Evolutionary conservation across 2,888 invertebrate species (phyloP), one percentile per base, ranked within the genome.

Genomic region (Tortrix viridana): DNA sequence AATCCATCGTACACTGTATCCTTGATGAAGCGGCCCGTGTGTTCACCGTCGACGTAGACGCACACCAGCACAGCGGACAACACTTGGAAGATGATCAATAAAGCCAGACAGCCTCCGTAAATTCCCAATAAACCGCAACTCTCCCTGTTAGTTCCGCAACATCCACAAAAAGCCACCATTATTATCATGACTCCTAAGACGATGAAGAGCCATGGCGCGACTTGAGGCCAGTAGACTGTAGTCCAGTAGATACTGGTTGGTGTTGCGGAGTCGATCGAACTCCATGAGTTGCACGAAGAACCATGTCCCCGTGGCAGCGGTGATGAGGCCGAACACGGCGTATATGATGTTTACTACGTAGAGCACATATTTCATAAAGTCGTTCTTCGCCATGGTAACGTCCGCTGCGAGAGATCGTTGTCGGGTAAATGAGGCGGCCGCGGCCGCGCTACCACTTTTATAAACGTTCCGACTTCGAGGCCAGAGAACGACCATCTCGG

Each of bases 181-280:
- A 91, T 84, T 37, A 91, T 81, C 67, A 84, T 84, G 47, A 91
- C 63, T 26, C 90, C 91, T 5, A 89, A 77, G 0, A 92, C 55
- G 52, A 91, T 91, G 74, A 91, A 91, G 69, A 92, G 81, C 92
- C 92, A 92, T 84, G 92, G 92, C 56, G 89, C 90, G 2, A 88
- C 88, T 66, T 92, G 92, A 1, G 91, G 92, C 92, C 92, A 92
- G 75, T 92, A 92, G 49, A 92, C 76, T 75, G 71, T 91, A 92
- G 81, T 92, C 92, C 77, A 91, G 61, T 41, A 92, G 65, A 54
- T 91, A 92, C 62, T 91, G 92, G 80, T 92, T 92, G 66, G 80
- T 88, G 70, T 92, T 92, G 71, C 92, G 80, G 65, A 92, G 66
- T 18, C 80, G 74, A 50, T 91, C 90, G 69, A 92, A 90, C 71